Conservation (phyloP, 2,797 vertebrate species). For the Myotis findleyi region DNA sequence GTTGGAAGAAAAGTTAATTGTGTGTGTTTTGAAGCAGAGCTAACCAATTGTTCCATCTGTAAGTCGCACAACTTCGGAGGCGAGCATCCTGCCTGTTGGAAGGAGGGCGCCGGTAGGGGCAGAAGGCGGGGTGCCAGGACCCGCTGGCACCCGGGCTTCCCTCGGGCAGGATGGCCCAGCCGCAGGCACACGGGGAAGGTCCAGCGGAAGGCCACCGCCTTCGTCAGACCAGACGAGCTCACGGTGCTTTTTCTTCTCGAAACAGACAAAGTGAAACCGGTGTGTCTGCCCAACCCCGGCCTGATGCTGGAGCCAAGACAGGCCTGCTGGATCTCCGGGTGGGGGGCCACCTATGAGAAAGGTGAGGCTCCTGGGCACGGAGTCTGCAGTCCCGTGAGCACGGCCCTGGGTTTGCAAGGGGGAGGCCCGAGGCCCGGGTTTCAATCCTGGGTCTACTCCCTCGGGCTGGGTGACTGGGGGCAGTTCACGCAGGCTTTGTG, state of each 20-base stretch:
- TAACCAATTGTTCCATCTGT: background rate
- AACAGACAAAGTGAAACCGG: conserved; percentile 83
- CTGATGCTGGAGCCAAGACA: conserved; percentile 84
- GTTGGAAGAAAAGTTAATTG: background rate
- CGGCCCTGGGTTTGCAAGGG: accelerated
- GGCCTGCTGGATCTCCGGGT: conserved; percentile 90
- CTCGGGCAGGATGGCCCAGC: background rate
- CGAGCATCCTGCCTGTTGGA: accelerated
- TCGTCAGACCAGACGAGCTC: background rate
- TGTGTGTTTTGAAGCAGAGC: background rate
- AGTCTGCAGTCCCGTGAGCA: accelerated
- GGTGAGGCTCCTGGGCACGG: conserved; percentile 79
- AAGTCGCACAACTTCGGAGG: background rate
- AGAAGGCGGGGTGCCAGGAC: background rate
- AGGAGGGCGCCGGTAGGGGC: background rate
- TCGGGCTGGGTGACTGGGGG: background rate
- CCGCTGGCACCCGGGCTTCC: accelerated
- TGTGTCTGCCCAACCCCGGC: conserved; percentile 92
- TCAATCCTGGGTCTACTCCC: background rate
- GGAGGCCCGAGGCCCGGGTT: background rate
- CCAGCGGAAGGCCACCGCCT: accelerated
- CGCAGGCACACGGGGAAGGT: accelerated
- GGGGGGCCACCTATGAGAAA: conserved; percentile 89
- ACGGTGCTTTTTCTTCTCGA: background rate
- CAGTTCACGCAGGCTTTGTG: accelerated